Percentiles rank a stretch among this genome's conserved stretches.
phyloP scores from a whole-genome alignment of 2,113 vertebrate genomes.

The Anoura caudifer region DNA sequence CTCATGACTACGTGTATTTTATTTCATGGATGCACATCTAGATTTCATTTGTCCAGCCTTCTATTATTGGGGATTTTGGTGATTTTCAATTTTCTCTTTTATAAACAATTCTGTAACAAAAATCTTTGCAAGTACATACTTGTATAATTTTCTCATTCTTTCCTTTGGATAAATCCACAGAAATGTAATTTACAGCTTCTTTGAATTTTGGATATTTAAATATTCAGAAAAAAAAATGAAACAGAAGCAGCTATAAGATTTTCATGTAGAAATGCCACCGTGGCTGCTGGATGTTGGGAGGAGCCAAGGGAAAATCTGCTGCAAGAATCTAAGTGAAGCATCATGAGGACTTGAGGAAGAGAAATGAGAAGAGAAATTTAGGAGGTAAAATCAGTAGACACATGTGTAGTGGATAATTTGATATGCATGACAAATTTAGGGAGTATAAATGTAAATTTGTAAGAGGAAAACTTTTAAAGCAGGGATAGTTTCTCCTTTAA shows the following conservation, averaged over 20 bases:
- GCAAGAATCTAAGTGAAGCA: background rate
- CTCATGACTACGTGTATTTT: background rate
- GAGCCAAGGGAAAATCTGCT: background rate
- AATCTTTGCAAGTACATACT: conserved; percentile 9
- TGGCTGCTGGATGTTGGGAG: background rate
- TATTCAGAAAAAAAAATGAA: background rate
- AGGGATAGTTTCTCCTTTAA: background rate
- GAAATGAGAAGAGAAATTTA: background rate
- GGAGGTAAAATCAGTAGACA: background rate
- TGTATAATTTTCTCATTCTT: background rate
- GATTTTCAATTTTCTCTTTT: conserved; percentile 35
- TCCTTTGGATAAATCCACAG: conserved; percentile 23
- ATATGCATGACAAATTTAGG: background rate
- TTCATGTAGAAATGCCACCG: background rate
- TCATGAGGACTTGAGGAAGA: background rate
- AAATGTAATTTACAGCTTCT: background rate
- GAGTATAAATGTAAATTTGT: background rate
- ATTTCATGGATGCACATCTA: background rate
- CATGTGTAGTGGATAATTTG: background rate
- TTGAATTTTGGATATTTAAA: conserved; percentile 29
- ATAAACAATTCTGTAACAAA: conserved; percentile 17
- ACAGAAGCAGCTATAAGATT: background rate
- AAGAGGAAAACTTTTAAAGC: background rate
- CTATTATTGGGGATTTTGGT: background rate
- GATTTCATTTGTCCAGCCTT: background rate